Evolutionary conservation across 2,113 vertebrate species (phyloP).

Genomic region (Cyanoliseus patagonus): DNA sequence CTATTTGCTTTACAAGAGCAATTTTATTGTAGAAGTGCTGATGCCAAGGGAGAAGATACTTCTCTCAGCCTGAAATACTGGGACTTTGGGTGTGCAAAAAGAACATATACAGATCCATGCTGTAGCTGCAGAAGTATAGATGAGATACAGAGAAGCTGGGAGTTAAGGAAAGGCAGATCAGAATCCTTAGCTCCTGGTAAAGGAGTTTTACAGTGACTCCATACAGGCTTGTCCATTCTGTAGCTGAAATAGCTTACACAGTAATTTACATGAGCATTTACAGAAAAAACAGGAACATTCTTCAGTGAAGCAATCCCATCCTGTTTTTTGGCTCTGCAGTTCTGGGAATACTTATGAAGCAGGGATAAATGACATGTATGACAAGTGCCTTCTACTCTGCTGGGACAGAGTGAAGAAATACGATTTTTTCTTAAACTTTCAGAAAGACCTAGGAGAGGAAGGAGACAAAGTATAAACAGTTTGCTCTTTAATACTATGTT

Average conservation of each 20-base stretch:
- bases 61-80: not conserved
- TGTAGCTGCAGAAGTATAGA: not conserved
- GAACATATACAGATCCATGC: not conserved
- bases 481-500: not conserved
- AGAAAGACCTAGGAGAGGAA: not conserved
- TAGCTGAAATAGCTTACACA: not conserved
- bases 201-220: not conserved
- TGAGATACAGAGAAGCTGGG: not conserved
- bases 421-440: not conserved
- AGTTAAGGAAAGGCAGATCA: not conserved
- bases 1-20: not conserved
- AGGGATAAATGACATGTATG: not conserved
- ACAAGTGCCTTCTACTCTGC: not conserved
- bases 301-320: not conserved
- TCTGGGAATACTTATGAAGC: not conserved
- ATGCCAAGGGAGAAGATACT: not conserved
- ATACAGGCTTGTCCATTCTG: not conserved
- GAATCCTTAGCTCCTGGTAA: not conserved
- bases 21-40: not conserved
- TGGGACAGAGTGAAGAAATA: not conserved
- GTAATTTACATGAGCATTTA: not conserved
- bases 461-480: not conserved
- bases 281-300: not conserved
- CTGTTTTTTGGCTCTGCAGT: not conserved
- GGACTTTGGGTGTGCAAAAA: not conserved